Percentiles rank a stretch among this genome's conserved stretches.
phyloP scores from a whole-genome alignment of 2,797 vertebrate species.

The Babyrousa celebensis region DNA sequence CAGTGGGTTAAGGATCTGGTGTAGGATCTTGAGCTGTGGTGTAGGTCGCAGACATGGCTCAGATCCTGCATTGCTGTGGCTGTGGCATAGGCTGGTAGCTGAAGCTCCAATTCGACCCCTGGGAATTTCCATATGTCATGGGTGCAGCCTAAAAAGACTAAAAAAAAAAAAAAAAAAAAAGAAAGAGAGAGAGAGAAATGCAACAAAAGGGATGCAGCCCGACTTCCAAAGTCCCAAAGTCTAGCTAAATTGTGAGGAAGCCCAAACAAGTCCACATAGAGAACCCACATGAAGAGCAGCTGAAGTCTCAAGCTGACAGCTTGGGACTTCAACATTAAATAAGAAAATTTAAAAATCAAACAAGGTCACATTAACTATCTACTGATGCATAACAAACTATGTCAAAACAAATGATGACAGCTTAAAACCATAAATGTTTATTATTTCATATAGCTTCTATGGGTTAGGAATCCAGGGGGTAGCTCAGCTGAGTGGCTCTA shows the following conservation, averaged over 20 bases:
- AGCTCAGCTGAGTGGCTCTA: background rate
- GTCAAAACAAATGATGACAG: background rate
- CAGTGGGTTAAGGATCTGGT: too few relatives aligned
- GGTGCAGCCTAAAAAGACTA: too few relatives aligned
- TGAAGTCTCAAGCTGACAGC: background rate
- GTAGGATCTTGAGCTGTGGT: too few relatives aligned
- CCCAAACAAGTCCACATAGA: background rate
- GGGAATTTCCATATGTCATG: too few relatives aligned
- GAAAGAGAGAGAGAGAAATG: background rate
- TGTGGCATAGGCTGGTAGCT: too few relatives aligned
- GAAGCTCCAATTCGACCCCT: too few relatives aligned
- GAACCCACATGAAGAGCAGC: background rate
- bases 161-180: too few relatives aligned
- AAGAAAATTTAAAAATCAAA: background rate
- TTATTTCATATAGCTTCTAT: background rate
- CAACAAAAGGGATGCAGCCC: background rate
- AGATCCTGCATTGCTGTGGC: too few relatives aligned
- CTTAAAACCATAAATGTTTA: background rate
- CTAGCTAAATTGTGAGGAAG: background rate
- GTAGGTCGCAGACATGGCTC: too few relatives aligned
- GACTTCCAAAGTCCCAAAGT: background rate
- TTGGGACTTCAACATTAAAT: background rate
- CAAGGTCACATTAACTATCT: background rate
- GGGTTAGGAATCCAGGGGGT: background rate
- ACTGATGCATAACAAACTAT: background rate